Conservation (phyloP, 2,888 invertebrate species). For the Mechanitis messenoides region DNA sequence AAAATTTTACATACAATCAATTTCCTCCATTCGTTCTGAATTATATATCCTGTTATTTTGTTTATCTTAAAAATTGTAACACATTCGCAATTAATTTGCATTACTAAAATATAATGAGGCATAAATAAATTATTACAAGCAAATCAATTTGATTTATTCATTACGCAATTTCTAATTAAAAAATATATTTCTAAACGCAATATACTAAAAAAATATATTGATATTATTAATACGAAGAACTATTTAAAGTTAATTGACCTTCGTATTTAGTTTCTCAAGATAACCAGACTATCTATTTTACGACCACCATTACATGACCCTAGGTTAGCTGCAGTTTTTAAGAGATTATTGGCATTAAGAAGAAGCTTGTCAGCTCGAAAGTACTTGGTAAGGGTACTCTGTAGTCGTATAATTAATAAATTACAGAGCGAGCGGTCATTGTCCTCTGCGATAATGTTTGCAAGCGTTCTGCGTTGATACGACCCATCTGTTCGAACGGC, state of each 20-base stretch:
- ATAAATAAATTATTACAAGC: background rate
- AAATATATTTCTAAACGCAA: background rate
- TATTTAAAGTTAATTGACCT: constrained; percentile 50
- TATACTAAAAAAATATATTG: too few relatives aligned
- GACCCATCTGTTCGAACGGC: constrained; percentile 66
- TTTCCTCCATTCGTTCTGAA: constrained; percentile 19
- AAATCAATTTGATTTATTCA: background rate
- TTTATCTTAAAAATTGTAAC: constrained; percentile 1
- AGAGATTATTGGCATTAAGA: constrained; percentile 17
- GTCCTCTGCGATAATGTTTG: constrained; percentile 63
- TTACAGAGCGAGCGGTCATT: constrained; percentile 67
- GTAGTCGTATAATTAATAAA: constrained; percentile 72
- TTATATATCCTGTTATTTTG: constrained; percentile 21
- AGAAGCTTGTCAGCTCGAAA: constrained; percentile 37
- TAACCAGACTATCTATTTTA: constrained; percentile 40
- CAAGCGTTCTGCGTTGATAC: constrained; percentile 55
- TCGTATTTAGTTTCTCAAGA: constrained; percentile 54
- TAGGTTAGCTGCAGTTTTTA: constrained; percentile 29
- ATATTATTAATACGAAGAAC: too few relatives aligned
- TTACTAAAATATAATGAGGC: too few relatives aligned
- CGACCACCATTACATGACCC: constrained; percentile 45
- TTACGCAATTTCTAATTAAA: too few relatives aligned
- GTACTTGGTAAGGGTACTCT: constrained; percentile 47
- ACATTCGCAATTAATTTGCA: too few relatives aligned
- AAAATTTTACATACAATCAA: constrained; percentile 13